A percentile compares a stretch with the other conserved stretches of the same genome.
Conservation (phyloP, 2,888 invertebrate genomes). For the Ellobium chinense region DNA sequence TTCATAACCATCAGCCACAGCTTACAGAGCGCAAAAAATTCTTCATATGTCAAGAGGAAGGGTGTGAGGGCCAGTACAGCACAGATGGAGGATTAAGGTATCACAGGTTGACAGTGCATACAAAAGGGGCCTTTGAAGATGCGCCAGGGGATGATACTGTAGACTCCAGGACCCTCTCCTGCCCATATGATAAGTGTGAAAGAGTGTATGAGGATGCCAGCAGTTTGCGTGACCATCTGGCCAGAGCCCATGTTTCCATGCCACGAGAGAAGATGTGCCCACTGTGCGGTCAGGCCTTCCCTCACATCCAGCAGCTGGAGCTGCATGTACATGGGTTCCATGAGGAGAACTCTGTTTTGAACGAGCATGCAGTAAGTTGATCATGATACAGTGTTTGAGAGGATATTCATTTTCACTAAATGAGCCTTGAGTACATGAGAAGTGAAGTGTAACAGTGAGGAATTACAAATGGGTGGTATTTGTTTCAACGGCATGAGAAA, state of each 20-base stretch:
- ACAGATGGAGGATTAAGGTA: background rate
- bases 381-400: no score
- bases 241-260: background rate
- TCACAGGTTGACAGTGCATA: background rate
- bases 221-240: background rate
- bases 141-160: background rate
- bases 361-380: constrained; percentile 22
- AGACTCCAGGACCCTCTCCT: background rate
- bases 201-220: background rate
- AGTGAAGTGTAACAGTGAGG: no score
- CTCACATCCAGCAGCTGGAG: constrained; percentile 25
- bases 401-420: no score
- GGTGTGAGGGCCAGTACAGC: background rate
- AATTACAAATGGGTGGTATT: no score
- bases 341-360: constrained; percentile 17
- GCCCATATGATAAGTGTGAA: background rate
- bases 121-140: background rate
- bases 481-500: no score
- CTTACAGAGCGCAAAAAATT: background rate
- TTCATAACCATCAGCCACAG: background rate
- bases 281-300: constrained; percentile 18
- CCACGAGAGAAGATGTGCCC: constrained; percentile 15
- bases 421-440: no score
- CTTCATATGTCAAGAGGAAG: background rate
- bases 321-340: constrained; percentile 7